Conservation (phyloP, 1,140 invertebrate genomes). For the Drosophila ercepeae region DNA sequence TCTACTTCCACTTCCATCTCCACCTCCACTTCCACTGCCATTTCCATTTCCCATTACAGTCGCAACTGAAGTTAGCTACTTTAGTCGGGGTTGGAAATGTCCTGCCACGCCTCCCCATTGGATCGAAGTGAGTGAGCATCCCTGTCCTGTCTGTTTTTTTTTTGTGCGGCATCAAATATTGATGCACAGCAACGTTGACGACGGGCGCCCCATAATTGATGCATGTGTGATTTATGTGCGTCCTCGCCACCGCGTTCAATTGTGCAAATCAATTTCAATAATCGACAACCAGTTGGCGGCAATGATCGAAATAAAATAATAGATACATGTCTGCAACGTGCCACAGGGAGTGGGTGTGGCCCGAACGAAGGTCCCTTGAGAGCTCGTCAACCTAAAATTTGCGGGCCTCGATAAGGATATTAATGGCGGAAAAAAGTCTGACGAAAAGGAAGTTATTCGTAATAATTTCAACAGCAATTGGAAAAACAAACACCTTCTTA, state of each 20-base stretch:
- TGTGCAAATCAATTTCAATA: conserved; percentile 80
- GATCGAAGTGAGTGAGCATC: conserved; percentile 22
- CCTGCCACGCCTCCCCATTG: neutral
- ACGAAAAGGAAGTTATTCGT: conserved; percentile 17
- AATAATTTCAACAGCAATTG: conserved; percentile 18
- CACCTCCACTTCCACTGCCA: conserved; percentile 2
- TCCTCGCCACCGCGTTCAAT: conserved; percentile 71
- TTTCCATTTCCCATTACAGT: neutral
- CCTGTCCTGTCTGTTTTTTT: conserved; percentile 46
- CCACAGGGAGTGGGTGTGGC: conserved; percentile 12
- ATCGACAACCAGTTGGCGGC: conserved; percentile 69
- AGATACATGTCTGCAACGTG: conserved; percentile 40
- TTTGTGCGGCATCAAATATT: conserved; percentile 35
- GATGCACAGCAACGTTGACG: conserved; percentile 48
- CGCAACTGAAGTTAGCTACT: conserved; percentile 7
- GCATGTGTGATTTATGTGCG: conserved; percentile 73
- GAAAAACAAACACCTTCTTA: neutral
- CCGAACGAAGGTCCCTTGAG: conserved; percentile 21
- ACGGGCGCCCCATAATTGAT: conserved; percentile 71
- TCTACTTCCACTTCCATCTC: neutral
- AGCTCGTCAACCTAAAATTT: conserved; percentile 42
- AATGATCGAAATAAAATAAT: conserved; percentile 58
- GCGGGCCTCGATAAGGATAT: conserved; percentile 42
- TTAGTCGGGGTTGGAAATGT: conserved; percentile 3
- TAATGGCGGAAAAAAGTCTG: conserved; percentile 11